Evolutionary conservation across 2,113 vertebrate species (phyloP).

Genomic region (Ceyx cyanopectus): DNA sequence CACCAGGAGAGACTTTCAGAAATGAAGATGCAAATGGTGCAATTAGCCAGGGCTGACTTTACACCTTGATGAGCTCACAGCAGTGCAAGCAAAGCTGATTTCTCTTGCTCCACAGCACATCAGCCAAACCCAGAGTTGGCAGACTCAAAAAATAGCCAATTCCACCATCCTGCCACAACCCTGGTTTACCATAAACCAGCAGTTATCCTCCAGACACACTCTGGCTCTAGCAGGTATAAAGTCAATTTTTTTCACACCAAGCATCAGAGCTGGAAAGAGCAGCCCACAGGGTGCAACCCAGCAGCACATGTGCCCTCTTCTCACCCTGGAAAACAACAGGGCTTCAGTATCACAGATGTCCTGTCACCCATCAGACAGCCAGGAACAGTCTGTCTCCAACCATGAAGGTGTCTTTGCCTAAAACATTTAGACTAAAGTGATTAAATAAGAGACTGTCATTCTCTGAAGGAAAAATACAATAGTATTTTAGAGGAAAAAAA

Average conservation of each 20-base stretch:
- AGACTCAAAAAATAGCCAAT: neutral
- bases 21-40: neutral
- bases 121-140: neutral
- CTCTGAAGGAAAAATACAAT: neutral
- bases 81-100: neutral
- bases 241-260: neutral
- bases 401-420: neutral
- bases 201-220: neutral
- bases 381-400: neutral
- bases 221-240: neutral
- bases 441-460: neutral
- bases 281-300: neutral
- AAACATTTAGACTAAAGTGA: neutral
- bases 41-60: neutral
- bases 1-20: neutral
- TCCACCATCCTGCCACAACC: neutral
- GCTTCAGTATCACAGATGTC: neutral
- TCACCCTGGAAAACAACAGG: neutral
- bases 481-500: no score
- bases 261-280: neutral
- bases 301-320: neutral
- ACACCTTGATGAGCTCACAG: neutral
- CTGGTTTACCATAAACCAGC: rapidly evolving
- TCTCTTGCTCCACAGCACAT: neutral
- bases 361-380: neutral